These are phyloP conservation scores for Chunga burmeisteri DNA, from an alignment of 2,113 vertebrate species.

Conservation along the genomic window DNA sequence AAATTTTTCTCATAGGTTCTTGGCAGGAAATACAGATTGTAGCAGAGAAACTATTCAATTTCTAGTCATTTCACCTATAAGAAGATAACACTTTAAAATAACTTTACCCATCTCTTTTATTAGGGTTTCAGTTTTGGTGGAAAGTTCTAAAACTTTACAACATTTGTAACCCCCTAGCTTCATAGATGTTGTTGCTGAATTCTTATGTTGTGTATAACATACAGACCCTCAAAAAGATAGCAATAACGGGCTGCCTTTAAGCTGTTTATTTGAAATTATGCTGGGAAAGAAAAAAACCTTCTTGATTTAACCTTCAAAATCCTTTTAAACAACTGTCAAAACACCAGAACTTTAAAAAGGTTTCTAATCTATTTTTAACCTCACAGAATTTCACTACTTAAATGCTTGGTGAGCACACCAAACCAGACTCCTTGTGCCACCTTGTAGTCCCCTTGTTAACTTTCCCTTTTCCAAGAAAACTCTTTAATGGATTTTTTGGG, in stretches of 20 bases:
- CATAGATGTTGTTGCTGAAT: not conserved
- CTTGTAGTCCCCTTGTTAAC: not conserved
- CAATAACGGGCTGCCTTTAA: not conserved
- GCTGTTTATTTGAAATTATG: not conserved
- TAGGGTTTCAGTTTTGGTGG: not conserved
- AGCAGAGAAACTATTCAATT: not conserved
- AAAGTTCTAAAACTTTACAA: not conserved
- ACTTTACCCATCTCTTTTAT: not conserved
- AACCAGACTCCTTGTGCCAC: not conserved
- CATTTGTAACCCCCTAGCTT: not conserved
- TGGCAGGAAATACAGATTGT: not conserved
- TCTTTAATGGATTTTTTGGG: not conserved
- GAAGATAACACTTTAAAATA: not conserved
- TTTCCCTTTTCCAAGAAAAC: not conserved
- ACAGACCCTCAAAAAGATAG: not conserved
- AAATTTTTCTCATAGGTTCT: not conserved
- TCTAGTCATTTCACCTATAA: not conserved
- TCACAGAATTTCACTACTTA: not conserved
- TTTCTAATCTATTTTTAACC: not conserved
- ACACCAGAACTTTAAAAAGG: not conserved
- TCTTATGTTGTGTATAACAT: not conserved
- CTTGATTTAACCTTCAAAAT: constrained; percentile 4
- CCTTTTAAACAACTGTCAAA: not conserved
- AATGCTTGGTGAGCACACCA: not conserved
- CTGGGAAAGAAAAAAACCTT: not conserved